phyloP scores from a whole-genome alignment of 2,888 invertebrate genomes.

The Leistus spinibarbis region DNA sequence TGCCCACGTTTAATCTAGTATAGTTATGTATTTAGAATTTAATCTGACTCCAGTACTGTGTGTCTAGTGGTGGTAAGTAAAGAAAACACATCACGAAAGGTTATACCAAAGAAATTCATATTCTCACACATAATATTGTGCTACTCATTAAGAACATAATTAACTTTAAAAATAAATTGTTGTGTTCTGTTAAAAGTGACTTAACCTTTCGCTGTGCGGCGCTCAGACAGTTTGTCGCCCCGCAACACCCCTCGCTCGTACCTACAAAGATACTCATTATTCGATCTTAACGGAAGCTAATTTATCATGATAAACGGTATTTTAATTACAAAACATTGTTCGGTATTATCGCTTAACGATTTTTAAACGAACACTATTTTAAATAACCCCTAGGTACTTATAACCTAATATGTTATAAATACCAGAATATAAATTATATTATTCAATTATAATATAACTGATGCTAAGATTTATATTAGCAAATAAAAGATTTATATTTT shows the following conservation, averaged over 20 bases:
- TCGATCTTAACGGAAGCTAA: slow-evolving; percentile 37
- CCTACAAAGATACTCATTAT: slow-evolving; percentile 20
- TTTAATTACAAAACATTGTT: slow-evolving; percentile 31
- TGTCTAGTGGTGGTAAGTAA: background rate
- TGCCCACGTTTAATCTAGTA: no score
- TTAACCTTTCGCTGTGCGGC: slow-evolving; percentile 29
- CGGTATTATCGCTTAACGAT: slow-evolving; percentile 4
- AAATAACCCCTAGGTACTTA: background rate
- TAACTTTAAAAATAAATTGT: slow-evolving; percentile 38
- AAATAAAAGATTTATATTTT: background rate
- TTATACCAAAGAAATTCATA: background rate
- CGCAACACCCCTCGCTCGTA: slow-evolving; percentile 9
- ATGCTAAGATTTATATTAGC: background rate
- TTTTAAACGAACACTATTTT: background rate
- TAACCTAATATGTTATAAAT: background rate
- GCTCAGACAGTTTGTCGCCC: no score
- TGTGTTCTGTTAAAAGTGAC: slow-evolving; percentile 35
- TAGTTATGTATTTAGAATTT: no score
- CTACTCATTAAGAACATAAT: slow-evolving; percentile 38
- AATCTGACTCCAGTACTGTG: background rate
- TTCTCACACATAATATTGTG: slow-evolving; percentile 7
- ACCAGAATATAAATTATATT: background rate
- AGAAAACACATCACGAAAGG: no score
- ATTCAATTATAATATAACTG: background rate
- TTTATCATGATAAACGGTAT: slow-evolving; percentile 37